phyloP scores from a whole-genome alignment of 1,140 invertebrate genomes.

The Listronotus oregonensis region DNA sequence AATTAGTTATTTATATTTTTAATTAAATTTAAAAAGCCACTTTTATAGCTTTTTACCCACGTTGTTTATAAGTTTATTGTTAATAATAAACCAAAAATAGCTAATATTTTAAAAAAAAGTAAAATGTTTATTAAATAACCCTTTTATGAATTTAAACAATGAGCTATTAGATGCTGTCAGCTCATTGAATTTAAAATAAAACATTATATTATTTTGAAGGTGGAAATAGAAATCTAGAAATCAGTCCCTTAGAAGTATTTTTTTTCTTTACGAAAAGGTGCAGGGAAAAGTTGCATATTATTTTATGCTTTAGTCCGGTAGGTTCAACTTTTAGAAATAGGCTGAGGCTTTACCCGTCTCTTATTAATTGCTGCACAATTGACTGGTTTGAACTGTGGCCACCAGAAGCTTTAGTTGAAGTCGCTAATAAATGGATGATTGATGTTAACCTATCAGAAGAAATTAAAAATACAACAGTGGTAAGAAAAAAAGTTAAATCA shows the following conservation, averaged over 20 bases:
- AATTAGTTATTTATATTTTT: too few species aligned
- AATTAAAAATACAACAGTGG: conserved; percentile 23
- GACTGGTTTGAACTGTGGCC: conserved; percentile 96
- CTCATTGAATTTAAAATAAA: too few species aligned
- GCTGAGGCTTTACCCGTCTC: conserved; percentile 83
- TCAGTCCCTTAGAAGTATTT: conserved; percentile 78
- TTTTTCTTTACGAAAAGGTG: conserved; percentile 85
- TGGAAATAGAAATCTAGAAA: conserved; percentile 79
- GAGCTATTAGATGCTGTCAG: too few species aligned
- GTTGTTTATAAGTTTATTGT: too few species aligned
- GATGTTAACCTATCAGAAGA: conserved; percentile 73
- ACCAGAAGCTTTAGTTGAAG: conserved; percentile 88
- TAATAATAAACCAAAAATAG: too few species aligned
- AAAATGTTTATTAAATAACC: too few species aligned
- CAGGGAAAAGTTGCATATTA: conserved; percentile 85
- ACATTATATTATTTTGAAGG: conserved; percentile 47
- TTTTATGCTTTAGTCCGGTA: conserved; percentile 90
- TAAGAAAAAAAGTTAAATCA: too few species aligned
- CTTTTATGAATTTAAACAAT: too few species aligned
- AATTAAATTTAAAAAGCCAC: too few species aligned
- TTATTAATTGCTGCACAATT: conserved; percentile 94
- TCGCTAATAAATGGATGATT: conserved; percentile 80
- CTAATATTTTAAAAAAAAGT: too few species aligned
- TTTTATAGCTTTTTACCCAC: too few species aligned
- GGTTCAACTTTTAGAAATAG: conserved; percentile 80